Evolutionary conservation across 2,888 invertebrate genomes (phyloP).

Genomic region (Cheiracanthium punctorium): DNA sequence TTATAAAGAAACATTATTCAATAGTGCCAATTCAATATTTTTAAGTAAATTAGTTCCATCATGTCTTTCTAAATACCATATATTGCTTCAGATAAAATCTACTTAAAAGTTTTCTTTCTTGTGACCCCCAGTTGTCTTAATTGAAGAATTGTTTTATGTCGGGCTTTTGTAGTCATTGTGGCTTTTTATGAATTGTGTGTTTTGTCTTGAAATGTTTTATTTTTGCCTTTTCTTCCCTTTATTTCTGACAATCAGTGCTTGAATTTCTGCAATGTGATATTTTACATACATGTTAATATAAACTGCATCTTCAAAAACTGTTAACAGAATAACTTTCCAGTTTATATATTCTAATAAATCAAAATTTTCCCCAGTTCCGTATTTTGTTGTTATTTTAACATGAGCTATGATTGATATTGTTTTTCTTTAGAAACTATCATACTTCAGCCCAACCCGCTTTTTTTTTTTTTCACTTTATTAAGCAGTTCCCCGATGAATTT

Average conservation of each 20-base stretch:
- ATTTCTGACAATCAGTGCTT: slow-evolving; percentile 6
- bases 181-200: not conserved
- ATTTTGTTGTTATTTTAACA: too few relatives aligned
- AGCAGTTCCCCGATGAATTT: too few relatives aligned
- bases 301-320: not conserved
- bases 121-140: not conserved
- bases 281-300: not conserved
- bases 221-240: not conserved
- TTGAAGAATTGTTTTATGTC: not conserved
- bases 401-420: too few relatives aligned
- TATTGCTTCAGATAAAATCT: slow-evolving; percentile 9
- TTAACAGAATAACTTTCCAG: too few relatives aligned
- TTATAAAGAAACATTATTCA: not conserved
- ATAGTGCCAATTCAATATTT: slow-evolving; percentile 7
- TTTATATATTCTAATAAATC: too few relatives aligned
- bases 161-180: not conserved
- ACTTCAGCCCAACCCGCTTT: too few relatives aligned
- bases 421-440: too few relatives aligned
- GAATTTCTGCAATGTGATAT: slow-evolving; percentile 1
- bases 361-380: too few relatives aligned
- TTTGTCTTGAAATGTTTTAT: not conserved
- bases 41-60: not conserved
- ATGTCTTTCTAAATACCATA: not conserved
- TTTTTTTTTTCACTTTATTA: too few relatives aligned
- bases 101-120: slow-evolving; percentile 12